These are phyloP conservation scores for Hecatera dysodea DNA, from an alignment of 2,888 invertebrate genomes.

Conservation along the genomic window DNA sequence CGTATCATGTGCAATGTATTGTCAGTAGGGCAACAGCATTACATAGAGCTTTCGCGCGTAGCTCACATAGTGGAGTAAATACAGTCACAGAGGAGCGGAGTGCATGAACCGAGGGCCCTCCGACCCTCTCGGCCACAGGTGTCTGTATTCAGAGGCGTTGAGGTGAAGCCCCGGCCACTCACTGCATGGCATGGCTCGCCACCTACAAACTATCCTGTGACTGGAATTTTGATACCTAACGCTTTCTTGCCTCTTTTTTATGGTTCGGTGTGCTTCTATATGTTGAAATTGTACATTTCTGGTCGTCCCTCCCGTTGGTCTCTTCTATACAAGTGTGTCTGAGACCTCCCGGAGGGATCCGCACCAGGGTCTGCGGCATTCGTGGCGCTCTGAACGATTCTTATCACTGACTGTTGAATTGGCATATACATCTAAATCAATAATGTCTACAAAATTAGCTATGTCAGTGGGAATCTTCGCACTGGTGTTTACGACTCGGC, in stretches of 20 bases:
- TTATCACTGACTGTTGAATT: slow-evolving; percentile 38
- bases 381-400: slow-evolving; percentile 69
- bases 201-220: slow-evolving; percentile 79
- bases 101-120: slow-evolving; percentile 72
- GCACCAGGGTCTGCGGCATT: slow-evolving; percentile 58
- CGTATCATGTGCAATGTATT: slow-evolving; percentile 76
- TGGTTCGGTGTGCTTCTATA: slow-evolving; percentile 89
- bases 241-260: slow-evolving; percentile 87
- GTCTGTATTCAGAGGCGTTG: slow-evolving; percentile 84
- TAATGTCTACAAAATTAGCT: slow-evolving; percentile 25
- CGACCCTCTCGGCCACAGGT: slow-evolving; percentile 59
- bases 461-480: slow-evolving; percentile 41
- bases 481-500: slow-evolving; percentile 52
- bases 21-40: slow-evolving; percentile 71
- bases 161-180: slow-evolving; percentile 60
- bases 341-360: slow-evolving; percentile 49
- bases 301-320: slow-evolving; percentile 50
- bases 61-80: slow-evolving; percentile 81
- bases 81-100: slow-evolving; percentile 83
- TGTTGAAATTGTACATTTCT: slow-evolving; percentile 73
- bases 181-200: slow-evolving; percentile 80
- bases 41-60: slow-evolving; percentile 83
- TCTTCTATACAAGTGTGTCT: slow-evolving; percentile 15
- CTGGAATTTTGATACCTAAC: slow-evolving; percentile 88
- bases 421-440: slow-evolving; percentile 19